Evolutionary conservation across 2,888 invertebrate species (phyloP).

Genomic region (Esperia sulphurella): DNA sequence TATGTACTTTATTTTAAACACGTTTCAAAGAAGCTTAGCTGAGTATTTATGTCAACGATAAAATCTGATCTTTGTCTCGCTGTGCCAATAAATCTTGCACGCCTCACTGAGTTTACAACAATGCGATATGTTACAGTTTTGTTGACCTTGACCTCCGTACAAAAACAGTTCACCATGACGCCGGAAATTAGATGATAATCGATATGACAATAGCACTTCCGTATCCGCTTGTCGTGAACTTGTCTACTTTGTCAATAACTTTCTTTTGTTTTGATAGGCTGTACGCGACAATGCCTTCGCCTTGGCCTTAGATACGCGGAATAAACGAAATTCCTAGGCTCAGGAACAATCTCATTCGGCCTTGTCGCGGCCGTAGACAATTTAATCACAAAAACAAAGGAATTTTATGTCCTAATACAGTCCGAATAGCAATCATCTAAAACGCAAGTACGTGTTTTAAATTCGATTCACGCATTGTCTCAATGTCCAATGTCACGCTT

Average conservation of each 20-base stretch:
- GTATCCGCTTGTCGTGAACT: constrained; percentile 49
- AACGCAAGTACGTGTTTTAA: constrained; percentile 24
- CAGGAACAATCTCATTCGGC: constrained; percentile 17
- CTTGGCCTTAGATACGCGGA: constrained; percentile 28
- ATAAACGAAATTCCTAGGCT: constrained; percentile 9
- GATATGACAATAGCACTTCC: constrained; percentile 47
- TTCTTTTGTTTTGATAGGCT: constrained; percentile 40
- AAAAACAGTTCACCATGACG: constrained; percentile 27
- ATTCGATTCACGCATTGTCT: constrained; percentile 60
- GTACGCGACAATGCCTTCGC: background rate
- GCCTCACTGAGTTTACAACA: constrained; percentile 15
- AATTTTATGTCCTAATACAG: constrained; percentile 19
- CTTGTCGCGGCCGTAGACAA: constrained; percentile 19
- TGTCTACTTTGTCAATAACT: constrained; percentile 51
- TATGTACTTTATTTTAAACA: background rate
- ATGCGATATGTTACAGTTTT: constrained; percentile 17
- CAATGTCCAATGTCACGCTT: constrained; percentile 58
- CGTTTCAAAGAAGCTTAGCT: constrained; percentile 5
- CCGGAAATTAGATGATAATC: constrained; percentile 41
- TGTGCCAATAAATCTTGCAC: constrained; percentile 21
- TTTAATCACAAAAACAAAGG: constrained; percentile 26
- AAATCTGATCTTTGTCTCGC: constrained; percentile 10
- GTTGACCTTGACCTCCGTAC: constrained; percentile 48
- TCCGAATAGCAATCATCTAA: constrained; percentile 24
- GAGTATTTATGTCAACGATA: constrained; percentile 3